Percentiles rank a stretch among this genome's conserved stretches.
Conservation (phyloP, 1,140 invertebrate genomes). For the Anoplolepis gracilipes region DNA sequence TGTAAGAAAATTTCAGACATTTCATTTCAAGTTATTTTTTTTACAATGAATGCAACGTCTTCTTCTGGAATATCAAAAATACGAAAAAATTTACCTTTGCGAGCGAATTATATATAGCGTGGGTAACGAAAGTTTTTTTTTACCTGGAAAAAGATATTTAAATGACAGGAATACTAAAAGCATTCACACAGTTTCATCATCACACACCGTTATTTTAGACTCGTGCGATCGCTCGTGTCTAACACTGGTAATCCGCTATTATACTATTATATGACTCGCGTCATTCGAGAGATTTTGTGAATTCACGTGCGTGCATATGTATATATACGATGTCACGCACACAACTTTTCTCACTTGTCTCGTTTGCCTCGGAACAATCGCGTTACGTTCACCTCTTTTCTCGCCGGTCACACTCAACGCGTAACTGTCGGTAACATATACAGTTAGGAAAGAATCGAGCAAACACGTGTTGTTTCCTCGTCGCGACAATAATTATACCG, state of each 20-base stretch:
- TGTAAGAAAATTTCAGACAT: no score
- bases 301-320: background rate
- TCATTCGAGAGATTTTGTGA: conserved; percentile 35
- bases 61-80: no score
- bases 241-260: conserved; percentile 14
- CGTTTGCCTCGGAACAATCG: conserved; percentile 34
- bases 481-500: conserved; percentile 21
- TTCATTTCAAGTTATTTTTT: no score
- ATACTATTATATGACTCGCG: conserved; percentile 28
- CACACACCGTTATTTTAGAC: conserved; percentile 15
- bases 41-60: no score
- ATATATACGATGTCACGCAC: background rate
- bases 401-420: background rate
- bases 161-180: background rate
- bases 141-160: background rate
- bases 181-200: background rate
- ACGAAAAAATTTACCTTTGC: no score
- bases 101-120: no score
- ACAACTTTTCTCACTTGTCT: background rate
- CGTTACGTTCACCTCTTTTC: conserved; percentile 29
- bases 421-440: conserved; percentile 30
- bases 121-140: background rate
- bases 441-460: background rate
- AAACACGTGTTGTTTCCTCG: background rate
- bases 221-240: conserved; percentile 2